Percentiles rank a stretch among this genome's conserved stretches.
Evolutionary conservation across 2,888 invertebrate species (phyloP).

Genomic region (Oasisia sp.): DNA sequence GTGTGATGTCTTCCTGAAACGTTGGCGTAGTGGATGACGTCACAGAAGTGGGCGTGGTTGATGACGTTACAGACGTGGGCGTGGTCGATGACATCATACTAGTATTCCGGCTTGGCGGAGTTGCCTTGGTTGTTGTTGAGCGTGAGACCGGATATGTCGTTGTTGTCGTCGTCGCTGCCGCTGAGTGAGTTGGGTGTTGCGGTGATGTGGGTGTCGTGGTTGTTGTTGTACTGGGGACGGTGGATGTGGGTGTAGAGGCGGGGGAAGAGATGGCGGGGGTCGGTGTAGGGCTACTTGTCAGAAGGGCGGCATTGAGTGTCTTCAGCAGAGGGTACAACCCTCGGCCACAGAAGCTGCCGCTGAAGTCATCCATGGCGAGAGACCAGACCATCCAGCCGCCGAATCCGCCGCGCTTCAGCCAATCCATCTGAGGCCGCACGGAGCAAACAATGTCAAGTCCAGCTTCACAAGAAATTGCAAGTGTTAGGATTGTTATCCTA

Average conservation of each 20-base stretch:
- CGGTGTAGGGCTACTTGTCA: not conserved
- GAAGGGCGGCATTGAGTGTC: not conserved
- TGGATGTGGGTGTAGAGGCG: not conserved
- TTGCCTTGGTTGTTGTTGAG: not conserved
- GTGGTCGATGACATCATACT: not conserved
- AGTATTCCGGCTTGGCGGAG: not conserved
- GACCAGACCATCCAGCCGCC: conserved; percentile 22
- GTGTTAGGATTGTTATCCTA: no score
- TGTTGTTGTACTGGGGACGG: not conserved
- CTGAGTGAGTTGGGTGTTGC: no score
- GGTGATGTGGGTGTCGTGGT: no score
- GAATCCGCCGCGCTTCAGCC: not conserved
- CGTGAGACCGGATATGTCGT: not conserved
- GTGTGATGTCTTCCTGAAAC: not conserved
- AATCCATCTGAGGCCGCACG: not conserved
- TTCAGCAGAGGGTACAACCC: conserved; percentile 19
- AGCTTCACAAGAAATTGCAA: no score
- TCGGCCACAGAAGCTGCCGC: conserved; percentile 17
- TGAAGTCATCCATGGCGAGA: conserved; percentile 14
- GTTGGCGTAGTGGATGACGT: not conserved
- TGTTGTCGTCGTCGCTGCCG: not conserved
- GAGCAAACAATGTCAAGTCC: not conserved
- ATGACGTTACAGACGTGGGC: not conserved
- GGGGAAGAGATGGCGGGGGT: not conserved
- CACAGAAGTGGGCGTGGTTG: not conserved